These are phyloP conservation scores for Orussus abietinus DNA, from an alignment of 1,140 invertebrate genomes.

Conservation along the genomic window DNA sequence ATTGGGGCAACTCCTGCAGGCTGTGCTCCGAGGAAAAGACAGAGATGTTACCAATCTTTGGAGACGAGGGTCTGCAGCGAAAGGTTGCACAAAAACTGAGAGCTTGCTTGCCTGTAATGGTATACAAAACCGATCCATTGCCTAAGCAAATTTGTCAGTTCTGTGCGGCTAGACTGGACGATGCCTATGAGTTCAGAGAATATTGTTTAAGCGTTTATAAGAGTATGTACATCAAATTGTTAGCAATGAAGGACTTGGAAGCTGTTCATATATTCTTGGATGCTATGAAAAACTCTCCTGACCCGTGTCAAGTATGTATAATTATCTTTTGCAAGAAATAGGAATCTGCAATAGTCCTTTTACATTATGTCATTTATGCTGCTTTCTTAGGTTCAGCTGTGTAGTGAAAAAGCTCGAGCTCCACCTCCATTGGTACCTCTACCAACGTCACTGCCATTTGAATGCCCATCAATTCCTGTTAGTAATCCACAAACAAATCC, in stretches of 20 bases:
- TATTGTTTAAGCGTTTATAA: slow-evolving; percentile 37
- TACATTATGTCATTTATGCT: background rate
- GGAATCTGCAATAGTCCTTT: no score
- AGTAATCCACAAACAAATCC: slow-evolving; percentile 12
- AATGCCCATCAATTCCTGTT: slow-evolving; percentile 12
- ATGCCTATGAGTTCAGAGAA: slow-evolving; percentile 39
- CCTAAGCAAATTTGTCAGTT: slow-evolving; percentile 45
- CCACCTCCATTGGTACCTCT: slow-evolving; percentile 42
- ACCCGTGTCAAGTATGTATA: slow-evolving; percentile 38
- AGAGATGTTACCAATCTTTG: slow-evolving; percentile 41
- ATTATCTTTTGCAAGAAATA: slow-evolving; percentile 14
- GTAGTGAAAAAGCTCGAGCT: slow-evolving; percentile 36
- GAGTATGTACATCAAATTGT: slow-evolving; percentile 33
- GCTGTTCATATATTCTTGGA: slow-evolving; percentile 36
- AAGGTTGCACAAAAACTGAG: slow-evolving; percentile 37
- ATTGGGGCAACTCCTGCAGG: slow-evolving; percentile 36
- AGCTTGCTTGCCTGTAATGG: slow-evolving; percentile 37
- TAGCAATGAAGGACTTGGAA: slow-evolving; percentile 22
- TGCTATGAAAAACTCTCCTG: slow-evolving; percentile 39
- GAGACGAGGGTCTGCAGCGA: slow-evolving; percentile 34
- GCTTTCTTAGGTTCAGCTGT: slow-evolving; percentile 34
- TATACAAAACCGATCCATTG: slow-evolving; percentile 41
- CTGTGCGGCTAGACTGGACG: slow-evolving; percentile 39
- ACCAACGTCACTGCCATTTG: slow-evolving; percentile 23
- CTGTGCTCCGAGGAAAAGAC: slow-evolving; percentile 37